Percentiles rank a stretch among this genome's conserved stretches.
Evolutionary conservation across 2,888 invertebrate genomes (phyloP).

Genomic region (Melanostoma scalare): DNA sequence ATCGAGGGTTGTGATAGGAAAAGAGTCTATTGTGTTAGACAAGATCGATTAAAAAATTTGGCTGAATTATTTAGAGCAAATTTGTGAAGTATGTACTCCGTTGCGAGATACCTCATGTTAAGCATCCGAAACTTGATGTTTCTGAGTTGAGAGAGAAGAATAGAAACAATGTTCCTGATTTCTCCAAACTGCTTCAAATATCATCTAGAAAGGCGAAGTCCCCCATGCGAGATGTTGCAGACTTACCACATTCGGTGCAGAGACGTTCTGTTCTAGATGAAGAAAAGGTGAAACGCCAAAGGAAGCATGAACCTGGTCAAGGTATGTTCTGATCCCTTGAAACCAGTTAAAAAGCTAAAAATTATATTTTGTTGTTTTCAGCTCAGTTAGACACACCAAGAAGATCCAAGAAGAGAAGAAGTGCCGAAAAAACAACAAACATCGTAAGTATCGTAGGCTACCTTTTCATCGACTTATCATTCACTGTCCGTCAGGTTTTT

Average conservation of each 20-base stretch:
- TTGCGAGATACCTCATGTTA: slow-evolving; percentile 93
- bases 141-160: slow-evolving; percentile 81
- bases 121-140: slow-evolving; percentile 87
- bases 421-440: slow-evolving; percentile 85
- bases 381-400: slow-evolving; percentile 81
- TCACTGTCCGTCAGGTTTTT: slow-evolving; percentile 54
- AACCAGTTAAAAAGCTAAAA: neutral
- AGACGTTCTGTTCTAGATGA: slow-evolving; percentile 80
- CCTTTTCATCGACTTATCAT: too few species aligned
- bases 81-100: slow-evolving; percentile 95
- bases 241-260: slow-evolving; percentile 77
- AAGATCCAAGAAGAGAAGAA: slow-evolving; percentile 85
- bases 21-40: slow-evolving; percentile 84
- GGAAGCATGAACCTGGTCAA: slow-evolving; percentile 78
- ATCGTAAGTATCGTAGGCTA: slow-evolving; percentile 84
- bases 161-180: slow-evolving; percentile 79
- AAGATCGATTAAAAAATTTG: slow-evolving; percentile 80
- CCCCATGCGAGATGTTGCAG: slow-evolving; percentile 81
- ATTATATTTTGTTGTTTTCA: slow-evolving; percentile 62
- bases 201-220: slow-evolving; percentile 80
- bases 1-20: slow-evolving; percentile 88
- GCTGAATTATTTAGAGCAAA: slow-evolving; percentile 92
- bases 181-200: slow-evolving; percentile 79
- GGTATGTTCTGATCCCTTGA: slow-evolving; percentile 17
- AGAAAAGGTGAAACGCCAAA: slow-evolving; percentile 80